Evolutionary conservation across 2,113 vertebrate genomes (phyloP), one percentile per base, ranked within the genome.

Genomic region (Platichthys flesus): DNA sequence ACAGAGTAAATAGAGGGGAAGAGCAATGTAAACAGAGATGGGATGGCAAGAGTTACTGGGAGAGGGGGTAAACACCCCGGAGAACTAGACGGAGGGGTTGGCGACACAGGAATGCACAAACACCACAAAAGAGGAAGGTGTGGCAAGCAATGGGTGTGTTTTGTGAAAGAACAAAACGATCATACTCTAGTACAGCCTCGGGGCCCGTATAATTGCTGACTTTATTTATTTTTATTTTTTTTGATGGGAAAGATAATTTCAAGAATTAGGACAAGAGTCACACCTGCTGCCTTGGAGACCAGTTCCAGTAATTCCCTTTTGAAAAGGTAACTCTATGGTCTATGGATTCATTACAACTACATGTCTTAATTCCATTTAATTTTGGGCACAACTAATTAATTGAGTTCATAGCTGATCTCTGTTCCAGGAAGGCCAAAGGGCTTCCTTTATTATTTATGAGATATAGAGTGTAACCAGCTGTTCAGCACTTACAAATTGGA

Each of bases 11-110:
- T 83, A 94, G 88, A 84, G 79, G 81, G 85, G 85, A 90, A 91
- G 83, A 90, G 91, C 86, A 92, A 81, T 87, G 93, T 91, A 94
- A 92, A 94, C 90, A 94, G 86, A 85, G 83, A 87, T 91, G 86
- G 86, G 83, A 88, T 88, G 87, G 87, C 57, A 85, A 85, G 84
- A 87, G 88, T 79, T 90, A 84, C 82, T 3, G 74, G 81, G 89
- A 84, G 87, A 79, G 81, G 84, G 81, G 81, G 80, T 89, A 92
- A 91, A 89, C 88, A 93, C 90, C 85, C 84, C 66, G 71, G 89
- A 88, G 89, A 89, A 75, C 75, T 57, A 76, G 70, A 85, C 16
- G 35, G 74, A 85, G 82, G 78, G 83, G 81, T 73, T 89, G 85
- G 86, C 84, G 52, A 87, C 83, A 83, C 70, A 81, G 83, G 82